These are phyloP conservation scores for Limnodromus scolopaceus DNA, from an alignment of 2,797 vertebrate genomes.

Conservation along the genomic window DNA sequence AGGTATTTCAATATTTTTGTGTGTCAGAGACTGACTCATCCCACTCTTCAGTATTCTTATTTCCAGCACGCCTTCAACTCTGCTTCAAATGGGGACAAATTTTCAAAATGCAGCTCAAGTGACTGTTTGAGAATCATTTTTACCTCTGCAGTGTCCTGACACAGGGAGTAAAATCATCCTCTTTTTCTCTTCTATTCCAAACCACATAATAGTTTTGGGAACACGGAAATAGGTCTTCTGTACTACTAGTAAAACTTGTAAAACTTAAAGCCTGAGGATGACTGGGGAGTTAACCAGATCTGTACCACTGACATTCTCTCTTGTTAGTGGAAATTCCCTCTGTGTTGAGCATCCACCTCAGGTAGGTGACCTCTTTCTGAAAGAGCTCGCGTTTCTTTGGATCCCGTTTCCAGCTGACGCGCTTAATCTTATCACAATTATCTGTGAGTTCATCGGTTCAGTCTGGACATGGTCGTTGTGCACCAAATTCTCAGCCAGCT, in stretches of 20 bases:
- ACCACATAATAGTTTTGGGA: neutral
- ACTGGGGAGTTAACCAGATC: neutral
- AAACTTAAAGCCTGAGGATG: neutral
- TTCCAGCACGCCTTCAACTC: neutral
- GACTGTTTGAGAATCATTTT: neutral
- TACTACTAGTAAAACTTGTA: neutral
- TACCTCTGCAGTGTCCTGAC: neutral
- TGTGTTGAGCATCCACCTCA: neutral
- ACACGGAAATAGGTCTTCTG: neutral
- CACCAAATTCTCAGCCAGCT: neutral
- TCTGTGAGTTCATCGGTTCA: neutral
- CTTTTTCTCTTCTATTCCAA: neutral
- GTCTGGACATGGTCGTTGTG: neutral
- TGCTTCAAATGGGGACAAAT: neutral
- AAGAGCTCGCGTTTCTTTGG: neutral
- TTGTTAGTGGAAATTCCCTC: conserved; percentile 5
- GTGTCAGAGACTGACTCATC: neutral
- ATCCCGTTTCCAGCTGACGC: neutral
- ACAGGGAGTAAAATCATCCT: neutral
- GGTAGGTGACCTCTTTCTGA: neutral
- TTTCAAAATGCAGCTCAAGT: neutral
- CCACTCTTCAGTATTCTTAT: neutral
- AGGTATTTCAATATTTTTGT: neutral
- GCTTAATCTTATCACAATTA: neutral
- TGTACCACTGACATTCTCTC: neutral